Base-by-base conservation (phyloP, 1,140 invertebrate species). In the Halotydeus destructor region DNA sequence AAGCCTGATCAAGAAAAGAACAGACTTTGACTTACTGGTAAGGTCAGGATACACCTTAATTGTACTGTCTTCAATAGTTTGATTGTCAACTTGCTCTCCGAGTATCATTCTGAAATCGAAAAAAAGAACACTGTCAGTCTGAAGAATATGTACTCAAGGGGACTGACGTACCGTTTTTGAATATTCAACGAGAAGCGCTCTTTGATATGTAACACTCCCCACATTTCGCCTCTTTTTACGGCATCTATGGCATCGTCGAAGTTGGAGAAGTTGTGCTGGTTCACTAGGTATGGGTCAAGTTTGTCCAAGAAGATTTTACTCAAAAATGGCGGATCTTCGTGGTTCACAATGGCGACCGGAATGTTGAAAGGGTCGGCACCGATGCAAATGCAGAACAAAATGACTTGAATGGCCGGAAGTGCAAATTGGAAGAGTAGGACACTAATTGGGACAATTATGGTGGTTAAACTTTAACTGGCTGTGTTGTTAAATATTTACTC, bases 321-420 rank as follows among this genome's bases (percentile, higher is more conserved):
- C 12, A 46, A 39, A 23, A 26, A 14, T 23, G 46, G 47, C n/a
- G 44, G 38, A 8, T 22, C 68, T 63, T 91, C 83, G 31, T 72
- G 60, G 58, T 89, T 88, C 3, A 88, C 78, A 39, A 94, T 69
- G 23, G 79, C 83, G 54, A 96, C 51, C 48, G 70, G 71, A 0
- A 96, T 67, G 33, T 78, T 75, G 37, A 70, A 74, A 0, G 88
- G 88, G 55, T 88, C 80, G 22, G 79, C 69, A 43, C 88, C 88
- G 49, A 94, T 88, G 19, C 85, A 82, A 47, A 89, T 57, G 59
- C 86, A 94, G 66, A 96, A 94, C 3, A 93, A 69, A 34, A 89
- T 77, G n/a, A 85, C 83, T 66, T 94, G 84, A 61, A 84, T 75
- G 2, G 85, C 77, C 24, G 86, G 86, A 50, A 94, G 61, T 8